Base-by-base conservation (phyloP, 2,888 invertebrate genomes). In the Eupithecia abbreviata region DNA sequence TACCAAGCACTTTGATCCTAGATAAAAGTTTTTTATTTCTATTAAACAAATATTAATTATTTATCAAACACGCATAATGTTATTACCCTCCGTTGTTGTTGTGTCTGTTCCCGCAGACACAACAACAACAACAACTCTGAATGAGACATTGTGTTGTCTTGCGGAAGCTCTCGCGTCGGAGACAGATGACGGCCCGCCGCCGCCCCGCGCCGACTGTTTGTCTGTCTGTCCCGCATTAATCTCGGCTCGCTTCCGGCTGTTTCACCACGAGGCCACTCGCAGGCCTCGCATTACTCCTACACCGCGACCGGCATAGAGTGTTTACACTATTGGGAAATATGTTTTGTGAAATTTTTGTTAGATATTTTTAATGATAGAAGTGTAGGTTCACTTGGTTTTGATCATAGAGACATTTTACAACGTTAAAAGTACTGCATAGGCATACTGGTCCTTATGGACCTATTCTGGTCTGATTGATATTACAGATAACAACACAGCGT, bases 151-250 rank as follows among this genome's bases (percentile, higher is more conserved):
- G 10, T 58, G 58, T 9, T 18, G 58, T 58, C 18, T 7, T 4
- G 18, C 10, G 18, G 58, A n/a, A 18, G 58, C 10, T 58, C 18
- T 4, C 58, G 18, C 9, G 58, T 58, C 9, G n/a, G 58, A 58
- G 58, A 58, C 58, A 18, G 58, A 9, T 55, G 55, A 58, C 18
- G 58, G 9, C 55, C n/a, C 55, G 55, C 55, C 51, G 51, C 51
- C 15, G 55, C 5, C 55, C 7, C 15, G 10, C 47, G 12, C 47
- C 47, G 47, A 4, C 47, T 49, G 47, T 3, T 51, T 18, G 58
- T 58, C 58, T 58, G 58, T 58, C 58, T 18, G 58, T 58, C 58
- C 58, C n/a, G 58, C 58, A 58, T 58, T 58, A 7, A 58, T 58
- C 58, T 58, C 58, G 58, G 7, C 58, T 5, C 51, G 51, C 51